A percentile compares a stretch with the other conserved stretches of the same genome.
phyloP scores from a whole-genome alignment of 2,113 vertebrate species.

The Zapus hudsonius region DNA sequence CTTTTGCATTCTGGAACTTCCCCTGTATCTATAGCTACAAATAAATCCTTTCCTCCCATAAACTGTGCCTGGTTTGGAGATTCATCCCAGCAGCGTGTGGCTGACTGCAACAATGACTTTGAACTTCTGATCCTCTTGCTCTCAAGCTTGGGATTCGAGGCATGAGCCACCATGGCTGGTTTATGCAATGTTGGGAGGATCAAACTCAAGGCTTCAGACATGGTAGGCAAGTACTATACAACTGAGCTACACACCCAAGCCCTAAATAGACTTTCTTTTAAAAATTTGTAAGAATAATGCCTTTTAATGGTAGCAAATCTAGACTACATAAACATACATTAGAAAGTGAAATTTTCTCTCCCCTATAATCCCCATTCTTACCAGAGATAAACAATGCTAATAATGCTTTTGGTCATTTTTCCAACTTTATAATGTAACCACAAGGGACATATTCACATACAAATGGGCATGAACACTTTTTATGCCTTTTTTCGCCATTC shows the following conservation, averaged over 20 bases:
- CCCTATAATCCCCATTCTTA: neutral
- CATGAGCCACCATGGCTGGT: neutral
- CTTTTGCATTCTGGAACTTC: too few relatives aligned
- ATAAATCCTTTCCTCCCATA: too few relatives aligned
- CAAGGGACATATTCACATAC: neutral
- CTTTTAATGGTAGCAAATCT: neutral
- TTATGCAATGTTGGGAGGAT: neutral
- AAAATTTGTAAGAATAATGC: neutral
- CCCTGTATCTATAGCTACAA: too few relatives aligned
- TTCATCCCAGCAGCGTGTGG: too few relatives aligned
- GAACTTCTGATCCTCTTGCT: neutral
- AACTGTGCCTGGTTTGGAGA: too few relatives aligned
- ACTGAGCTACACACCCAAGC: neutral
- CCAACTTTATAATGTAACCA: neutral
- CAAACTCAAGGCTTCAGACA: neutral
- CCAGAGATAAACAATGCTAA: neutral
- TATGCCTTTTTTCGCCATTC: slow-evolving; percentile 37
- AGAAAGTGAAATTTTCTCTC: slow-evolving; percentile 34
- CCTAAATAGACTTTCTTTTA: neutral
- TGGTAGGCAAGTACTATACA: neutral
- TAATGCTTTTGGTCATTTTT: neutral
- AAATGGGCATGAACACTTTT: neutral
- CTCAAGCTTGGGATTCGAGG: neutral
- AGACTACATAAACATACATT: neutral
- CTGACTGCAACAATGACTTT: too few relatives aligned